phyloP scores from a whole-genome alignment of 2,888 invertebrate genomes.

The Autographa pulchrina region DNA sequence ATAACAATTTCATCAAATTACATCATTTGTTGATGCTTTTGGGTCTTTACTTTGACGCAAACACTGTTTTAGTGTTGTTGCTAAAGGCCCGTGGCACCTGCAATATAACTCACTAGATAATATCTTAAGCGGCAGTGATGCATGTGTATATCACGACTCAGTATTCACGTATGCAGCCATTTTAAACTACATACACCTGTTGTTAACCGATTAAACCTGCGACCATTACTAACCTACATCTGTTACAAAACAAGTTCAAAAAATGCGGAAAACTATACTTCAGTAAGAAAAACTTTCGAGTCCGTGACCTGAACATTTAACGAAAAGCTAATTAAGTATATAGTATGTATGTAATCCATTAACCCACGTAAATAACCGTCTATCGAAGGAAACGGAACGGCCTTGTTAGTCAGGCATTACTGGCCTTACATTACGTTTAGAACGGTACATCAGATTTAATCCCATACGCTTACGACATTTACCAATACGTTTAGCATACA shows the following conservation, averaged over 20 bases:
- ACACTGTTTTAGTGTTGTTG: slow-evolving; percentile 6
- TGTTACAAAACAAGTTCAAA: neutral
- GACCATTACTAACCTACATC: slow-evolving; percentile 25
- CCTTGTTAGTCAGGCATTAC: slow-evolving; percentile 27
- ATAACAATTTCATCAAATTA: slow-evolving; percentile 17
- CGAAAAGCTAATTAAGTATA: slow-evolving; percentile 3
- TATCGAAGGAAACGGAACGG: slow-evolving; percentile 21
- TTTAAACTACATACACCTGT: slow-evolving; percentile 26
- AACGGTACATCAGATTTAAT: slow-evolving; percentile 32
- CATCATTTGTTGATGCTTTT: slow-evolving; percentile 11
- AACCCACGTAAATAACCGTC: slow-evolving; percentile 12
- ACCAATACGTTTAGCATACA: slow-evolving; percentile 43
- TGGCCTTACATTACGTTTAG: slow-evolving; percentile 18
- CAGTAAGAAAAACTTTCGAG: neutral
- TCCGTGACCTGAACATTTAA: slow-evolving; percentile 4
- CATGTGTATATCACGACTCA: slow-evolving; percentile 37
- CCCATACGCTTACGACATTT: slow-evolving; percentile 29
- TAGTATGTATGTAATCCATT: neutral
- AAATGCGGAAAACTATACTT: neutral
- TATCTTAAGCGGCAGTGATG: slow-evolving; percentile 26
- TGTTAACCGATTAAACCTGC: slow-evolving; percentile 14
- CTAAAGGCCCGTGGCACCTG: slow-evolving; percentile 25
- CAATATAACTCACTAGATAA: slow-evolving; percentile 27
- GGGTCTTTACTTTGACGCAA: slow-evolving; percentile 8
- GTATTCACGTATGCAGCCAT: slow-evolving; percentile 17